phyloP scores from a whole-genome alignment of 2,888 invertebrate genomes.

The Cheilosia vernalis region DNA sequence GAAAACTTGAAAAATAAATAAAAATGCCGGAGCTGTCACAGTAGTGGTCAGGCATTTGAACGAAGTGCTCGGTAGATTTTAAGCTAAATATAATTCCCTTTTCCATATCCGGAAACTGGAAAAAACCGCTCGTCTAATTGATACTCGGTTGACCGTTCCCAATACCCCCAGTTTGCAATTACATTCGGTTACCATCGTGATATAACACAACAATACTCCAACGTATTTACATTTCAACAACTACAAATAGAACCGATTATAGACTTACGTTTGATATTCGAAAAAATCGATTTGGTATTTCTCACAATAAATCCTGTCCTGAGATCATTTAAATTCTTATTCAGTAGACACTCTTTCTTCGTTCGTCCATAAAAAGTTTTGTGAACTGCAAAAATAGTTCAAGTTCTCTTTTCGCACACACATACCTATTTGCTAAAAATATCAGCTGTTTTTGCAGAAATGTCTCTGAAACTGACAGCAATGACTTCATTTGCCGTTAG shows the following conservation, averaged over 20 bases:
- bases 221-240: neutral
- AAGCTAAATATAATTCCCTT: conserved; percentile 6
- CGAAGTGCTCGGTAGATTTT: conserved; percentile 22
- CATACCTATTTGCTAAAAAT: conserved; percentile 5
- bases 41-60: conserved; percentile 36
- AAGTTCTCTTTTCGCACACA: conserved; percentile 30
- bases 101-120: conserved; percentile 5
- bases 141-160: neutral
- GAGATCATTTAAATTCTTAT: conserved; percentile 48
- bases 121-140: conserved; percentile 30
- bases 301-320: conserved; percentile 32
- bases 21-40: conserved; percentile 38
- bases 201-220: neutral
- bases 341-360: neutral
- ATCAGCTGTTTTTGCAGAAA: conserved; percentile 65
- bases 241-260: conserved; percentile 14
- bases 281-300: conserved; percentile 55
- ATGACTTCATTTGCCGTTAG: conserved; percentile 32
- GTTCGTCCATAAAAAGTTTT: neutral
- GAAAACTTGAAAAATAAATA: conserved; percentile 27
- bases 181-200: conserved; percentile 7
- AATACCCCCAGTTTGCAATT: neutral
- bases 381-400: conserved; percentile 2
- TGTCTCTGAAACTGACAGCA: conserved; percentile 64
- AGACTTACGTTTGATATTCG: conserved; percentile 56